phyloP scores from a whole-genome alignment of 2,113 vertebrate genomes.

The Sinosuthora webbiana region DNA sequence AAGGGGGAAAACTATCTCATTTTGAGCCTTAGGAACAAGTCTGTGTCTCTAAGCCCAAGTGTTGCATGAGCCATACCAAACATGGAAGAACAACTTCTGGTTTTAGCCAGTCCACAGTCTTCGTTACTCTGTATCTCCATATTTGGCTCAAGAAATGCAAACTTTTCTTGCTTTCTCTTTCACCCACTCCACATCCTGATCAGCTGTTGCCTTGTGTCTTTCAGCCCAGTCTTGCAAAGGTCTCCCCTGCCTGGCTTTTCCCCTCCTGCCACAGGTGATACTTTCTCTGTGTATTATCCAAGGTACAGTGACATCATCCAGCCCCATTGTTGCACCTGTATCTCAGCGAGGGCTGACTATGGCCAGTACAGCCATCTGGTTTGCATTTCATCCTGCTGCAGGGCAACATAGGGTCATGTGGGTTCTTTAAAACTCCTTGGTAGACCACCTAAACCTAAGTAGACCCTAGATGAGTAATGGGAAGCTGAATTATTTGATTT shows the following conservation, averaged over 20 bases:
- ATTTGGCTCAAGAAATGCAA: neutral
- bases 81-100: neutral
- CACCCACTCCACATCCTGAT: neutral
- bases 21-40: neutral
- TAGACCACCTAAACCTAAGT: neutral
- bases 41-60: neutral
- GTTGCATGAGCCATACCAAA: neutral
- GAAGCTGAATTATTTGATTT: neutral
- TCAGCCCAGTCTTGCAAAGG: neutral
- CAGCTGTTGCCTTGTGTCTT: neutral
- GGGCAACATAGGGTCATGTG: neutral
- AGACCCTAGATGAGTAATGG: neutral
- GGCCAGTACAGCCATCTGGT: neutral
- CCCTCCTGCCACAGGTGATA: neutral
- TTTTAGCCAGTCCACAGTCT: neutral
- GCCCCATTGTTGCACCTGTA: neutral
- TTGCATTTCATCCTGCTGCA: neutral
- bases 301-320: neutral
- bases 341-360: neutral
- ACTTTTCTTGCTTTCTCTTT: neutral
- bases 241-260: neutral
- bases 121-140: neutral
- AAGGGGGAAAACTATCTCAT: neutral
- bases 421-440: neutral
- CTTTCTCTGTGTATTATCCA: neutral